A percentile compares a stretch with the other conserved stretches of the same genome.
Evolutionary conservation across 92 coral and sea anemone genomes (phyloP).

Genomic region (Diadumene lineata): DNA sequence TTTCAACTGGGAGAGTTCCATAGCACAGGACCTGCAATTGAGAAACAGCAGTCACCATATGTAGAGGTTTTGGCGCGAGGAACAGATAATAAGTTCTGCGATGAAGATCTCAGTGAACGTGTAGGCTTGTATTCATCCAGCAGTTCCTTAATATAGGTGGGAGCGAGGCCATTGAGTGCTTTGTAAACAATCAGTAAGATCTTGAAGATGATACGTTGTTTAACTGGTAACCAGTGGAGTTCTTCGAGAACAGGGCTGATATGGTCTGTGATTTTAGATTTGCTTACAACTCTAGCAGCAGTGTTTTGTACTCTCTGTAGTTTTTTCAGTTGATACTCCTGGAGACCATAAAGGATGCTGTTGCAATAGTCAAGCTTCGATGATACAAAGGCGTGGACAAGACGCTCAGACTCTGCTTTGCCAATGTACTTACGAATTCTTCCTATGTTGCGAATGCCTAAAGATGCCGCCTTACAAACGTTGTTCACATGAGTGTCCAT

Average conservation of each 20-base stretch:
- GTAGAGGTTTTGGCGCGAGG: neutral
- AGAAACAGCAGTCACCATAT: constrained; percentile 6
- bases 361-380: too few relatives aligned
- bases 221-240: constrained; percentile 8
- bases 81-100: neutral
- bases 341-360: neutral
- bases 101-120: neutral
- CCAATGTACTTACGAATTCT: constrained; percentile 21
- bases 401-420: constrained; percentile 18
- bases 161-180: constrained; percentile 2
- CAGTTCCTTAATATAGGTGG: neutral
- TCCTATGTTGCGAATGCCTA: constrained; percentile 5
- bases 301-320: constrained; percentile 4
- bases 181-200: neutral
- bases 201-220: too few relatives aligned
- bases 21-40: neutral
- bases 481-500: constrained; percentile 5
- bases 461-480: constrained; percentile 14
- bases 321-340: neutral
- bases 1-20: constrained; percentile 13
- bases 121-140: constrained; percentile 3
- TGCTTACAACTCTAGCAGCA: too few relatives aligned
- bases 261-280: neutral
- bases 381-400: constrained; percentile 6
- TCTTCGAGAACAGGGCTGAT: neutral